Base-by-base conservation (phyloP, 37 sponge, comb jelly and placozoan species). In the Ianthella basta region DNA sequence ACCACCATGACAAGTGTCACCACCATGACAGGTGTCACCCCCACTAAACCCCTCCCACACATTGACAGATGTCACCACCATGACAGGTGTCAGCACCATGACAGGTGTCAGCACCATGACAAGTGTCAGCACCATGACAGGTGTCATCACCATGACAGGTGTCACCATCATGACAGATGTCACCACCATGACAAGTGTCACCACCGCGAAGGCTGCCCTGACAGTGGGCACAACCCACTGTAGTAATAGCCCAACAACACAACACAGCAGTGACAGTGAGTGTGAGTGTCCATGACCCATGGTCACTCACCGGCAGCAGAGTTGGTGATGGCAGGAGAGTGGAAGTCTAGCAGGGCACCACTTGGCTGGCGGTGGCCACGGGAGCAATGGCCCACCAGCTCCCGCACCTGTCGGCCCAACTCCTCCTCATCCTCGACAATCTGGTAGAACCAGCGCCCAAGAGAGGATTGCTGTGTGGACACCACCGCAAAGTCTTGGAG, bases 301-400 rank as follows among this genome's bases (percentile, higher is more conserved):
- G 23, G 24, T 18, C 14, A 60, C 92, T 80, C 23, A 92, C 93
- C 90, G 41, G 79, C 41, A 0, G 78, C 35, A 80, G 89, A 89
- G 56, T 39, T 86, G n/a, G 83, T 86, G 44, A 93, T 82, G 29
- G 82, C 80, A 44, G 82, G 64, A 19, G 30, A n/a, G 0, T 56
- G 65, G 10, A 87, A 88, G 33, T 84, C 85, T 5, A 85, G 86
- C 0, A 55, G 27, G 0, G 91, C 94, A 59, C 85, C 84, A 53
- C 41, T 80, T 10, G 88, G 57, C 15, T 90, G 54, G 32, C 88
- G 83, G 57, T 93, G 94, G 59, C 88, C 80, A 5, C n/a, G 35
- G 27, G 70, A 88, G 85, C 91, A 90, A 18, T 83, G 79, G 30
- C 87, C 91, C 12, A 93, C 82, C 4, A 90, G 83, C 10, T 54